Conservation (phyloP, 2,888 invertebrate genomes). For the Orthosia incerta region DNA sequence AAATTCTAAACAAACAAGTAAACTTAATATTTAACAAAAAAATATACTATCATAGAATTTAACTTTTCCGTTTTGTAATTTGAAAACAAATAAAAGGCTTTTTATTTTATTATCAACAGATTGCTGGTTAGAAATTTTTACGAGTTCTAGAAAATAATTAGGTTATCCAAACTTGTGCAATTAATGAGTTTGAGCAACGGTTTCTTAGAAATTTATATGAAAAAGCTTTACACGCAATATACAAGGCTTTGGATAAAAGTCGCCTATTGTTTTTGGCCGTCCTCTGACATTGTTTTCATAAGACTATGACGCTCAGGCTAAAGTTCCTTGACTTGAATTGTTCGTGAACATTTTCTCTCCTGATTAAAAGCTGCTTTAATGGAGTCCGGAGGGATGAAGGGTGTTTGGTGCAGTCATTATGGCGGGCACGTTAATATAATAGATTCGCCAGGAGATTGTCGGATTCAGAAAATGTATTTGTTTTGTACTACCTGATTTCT, state of each 20-base stretch:
- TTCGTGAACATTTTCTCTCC: constrained; percentile 34
- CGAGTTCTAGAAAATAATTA: constrained; percentile 15
- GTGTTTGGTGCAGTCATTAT: constrained; percentile 35
- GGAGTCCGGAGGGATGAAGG: constrained; percentile 26
- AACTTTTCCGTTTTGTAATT: no score
- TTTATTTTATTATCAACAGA: background rate
- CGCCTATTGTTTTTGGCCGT: constrained; percentile 2
- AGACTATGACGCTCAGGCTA: constrained; percentile 29
- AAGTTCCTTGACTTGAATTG: constrained; percentile 27
- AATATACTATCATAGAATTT: no score
- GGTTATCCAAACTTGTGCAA: constrained; percentile 2
- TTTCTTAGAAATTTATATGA: background rate
- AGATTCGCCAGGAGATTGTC: background rate
- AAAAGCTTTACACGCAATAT: constrained; percentile 6
- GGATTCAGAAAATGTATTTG: no score
- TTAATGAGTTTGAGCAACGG: background rate
- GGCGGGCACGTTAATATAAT: constrained; percentile 20
- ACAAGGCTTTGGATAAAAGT: constrained; percentile 2
- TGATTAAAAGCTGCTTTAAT: constrained; percentile 49
- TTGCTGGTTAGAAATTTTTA: constrained; percentile 5
- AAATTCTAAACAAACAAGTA: no score
- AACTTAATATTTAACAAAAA: no score
- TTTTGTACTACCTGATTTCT: background rate
- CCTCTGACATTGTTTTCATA: constrained; percentile 28
- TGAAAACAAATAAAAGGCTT: no score